These are phyloP conservation scores for Pardalotus punctatus DNA, from an alignment of 2,113 vertebrate genomes.

Conservation along the genomic window DNA sequence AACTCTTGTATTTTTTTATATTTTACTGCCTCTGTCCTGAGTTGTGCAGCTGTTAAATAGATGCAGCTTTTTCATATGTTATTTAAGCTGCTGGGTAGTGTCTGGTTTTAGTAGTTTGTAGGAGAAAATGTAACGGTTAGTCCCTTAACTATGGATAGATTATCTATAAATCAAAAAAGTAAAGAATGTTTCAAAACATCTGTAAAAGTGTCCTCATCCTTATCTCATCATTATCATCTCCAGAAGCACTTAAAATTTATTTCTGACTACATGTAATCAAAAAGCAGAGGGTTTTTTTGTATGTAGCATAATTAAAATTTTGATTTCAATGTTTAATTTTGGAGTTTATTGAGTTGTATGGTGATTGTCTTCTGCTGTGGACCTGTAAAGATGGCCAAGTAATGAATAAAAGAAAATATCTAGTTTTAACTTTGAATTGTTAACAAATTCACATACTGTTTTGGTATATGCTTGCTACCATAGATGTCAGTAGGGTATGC, in stretches of 20 bases:
- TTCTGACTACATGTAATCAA: slow-evolving; percentile 32
- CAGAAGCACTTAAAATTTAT: slow-evolving; percentile 28
- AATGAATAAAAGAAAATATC: neutral
- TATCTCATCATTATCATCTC: slow-evolving; percentile 32
- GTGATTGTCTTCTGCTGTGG: neutral
- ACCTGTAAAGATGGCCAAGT: slow-evolving; percentile 1
- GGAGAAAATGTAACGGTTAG: slow-evolving; percentile 22
- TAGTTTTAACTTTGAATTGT: neutral
- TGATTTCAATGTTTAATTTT: slow-evolving; percentile 40
- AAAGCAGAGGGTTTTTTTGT: neutral
- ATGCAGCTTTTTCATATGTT: slow-evolving; percentile 26
- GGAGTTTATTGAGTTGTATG: neutral
- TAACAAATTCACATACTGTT: neutral
- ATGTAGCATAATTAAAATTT: slow-evolving; percentile 49
- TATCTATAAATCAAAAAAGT: neutral
- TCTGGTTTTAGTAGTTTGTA: slow-evolving; percentile 36
- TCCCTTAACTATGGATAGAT: slow-evolving; percentile 12
- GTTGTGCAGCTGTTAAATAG: slow-evolving; percentile 46
- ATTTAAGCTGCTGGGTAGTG: slow-evolving; percentile 24
- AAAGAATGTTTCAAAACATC: slow-evolving; percentile 32
- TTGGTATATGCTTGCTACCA: neutral
- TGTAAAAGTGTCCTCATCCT: slow-evolving; percentile 32
- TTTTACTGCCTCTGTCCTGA: slow-evolving; percentile 65
- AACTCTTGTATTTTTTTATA: slow-evolving; percentile 61
- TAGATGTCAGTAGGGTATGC: neutral